Evolutionary conservation across 2,797 vertebrate species (phyloP).

Genomic region (Selene dorsalis): DNA sequence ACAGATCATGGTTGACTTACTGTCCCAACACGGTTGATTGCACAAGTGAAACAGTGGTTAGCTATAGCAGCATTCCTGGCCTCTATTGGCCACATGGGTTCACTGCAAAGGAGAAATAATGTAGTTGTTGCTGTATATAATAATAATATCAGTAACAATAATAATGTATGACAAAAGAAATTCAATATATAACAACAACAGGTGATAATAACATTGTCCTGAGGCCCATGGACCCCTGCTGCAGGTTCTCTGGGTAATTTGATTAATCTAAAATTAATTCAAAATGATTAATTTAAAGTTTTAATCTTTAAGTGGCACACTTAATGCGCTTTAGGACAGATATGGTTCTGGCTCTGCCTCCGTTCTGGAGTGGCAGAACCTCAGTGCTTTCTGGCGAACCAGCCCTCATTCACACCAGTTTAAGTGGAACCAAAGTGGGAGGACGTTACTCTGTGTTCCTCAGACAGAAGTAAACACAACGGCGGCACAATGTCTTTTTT

Average conservation of each 20-base stretch:
- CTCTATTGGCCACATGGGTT: conserved; percentile 95
- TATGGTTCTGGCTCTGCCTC: too few species aligned
- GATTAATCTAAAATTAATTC: not conserved
- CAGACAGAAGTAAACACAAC: too few species aligned
- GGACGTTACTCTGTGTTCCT: too few species aligned
- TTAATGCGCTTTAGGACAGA: too few species aligned
- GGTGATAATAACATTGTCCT: not conserved
- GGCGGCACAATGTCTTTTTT: too few species aligned
- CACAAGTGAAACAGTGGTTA: conserved; percentile 97
- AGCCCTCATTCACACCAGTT: too few species aligned
- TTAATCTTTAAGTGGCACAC: too few species aligned
- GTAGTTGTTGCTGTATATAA: not conserved
- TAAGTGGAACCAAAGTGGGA: too few species aligned
- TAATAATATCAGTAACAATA: not conserved
- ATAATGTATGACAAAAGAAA: not conserved
- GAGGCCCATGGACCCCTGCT: not conserved
- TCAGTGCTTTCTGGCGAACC: too few species aligned
- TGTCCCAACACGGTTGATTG: conserved; percentile 95
- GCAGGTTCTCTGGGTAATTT: not conserved
- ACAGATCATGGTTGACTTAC: conserved; percentile 77
- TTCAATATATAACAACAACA: not conserved
- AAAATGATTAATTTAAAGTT: too few species aligned
- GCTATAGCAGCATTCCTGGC: conserved; percentile 97
- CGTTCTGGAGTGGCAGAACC: too few species aligned
- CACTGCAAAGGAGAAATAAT: conserved; percentile 79